A percentile compares a stretch with the other conserved stretches of the same genome.
Evolutionary conservation across 2,113 vertebrate species (phyloP).

Genomic region (Etia nguti): DNA sequence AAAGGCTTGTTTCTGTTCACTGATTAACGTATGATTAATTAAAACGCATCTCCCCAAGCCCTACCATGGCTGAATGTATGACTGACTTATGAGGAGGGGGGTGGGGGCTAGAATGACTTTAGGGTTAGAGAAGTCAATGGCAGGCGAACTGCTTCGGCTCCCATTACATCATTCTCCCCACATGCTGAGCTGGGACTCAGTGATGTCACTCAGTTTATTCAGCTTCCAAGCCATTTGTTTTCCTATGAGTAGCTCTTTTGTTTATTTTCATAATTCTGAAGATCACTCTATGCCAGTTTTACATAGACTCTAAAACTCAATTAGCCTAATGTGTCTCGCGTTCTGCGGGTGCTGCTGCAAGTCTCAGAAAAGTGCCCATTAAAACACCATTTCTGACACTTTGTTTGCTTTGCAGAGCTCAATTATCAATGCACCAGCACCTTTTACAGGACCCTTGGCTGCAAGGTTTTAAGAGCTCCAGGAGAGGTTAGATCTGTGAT

Average conservation of each 20-base stretch:
- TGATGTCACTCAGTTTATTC: conserved; percentile 49
- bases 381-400: conserved; percentile 41
- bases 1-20: background rate
- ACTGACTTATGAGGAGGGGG: background rate
- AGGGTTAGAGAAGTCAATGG: conserved; percentile 37
- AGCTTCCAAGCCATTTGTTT: conserved; percentile 56
- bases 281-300: conserved; percentile 54
- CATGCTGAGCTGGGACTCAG: conserved; percentile 30
- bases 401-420: conserved; percentile 66
- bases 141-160: conserved; percentile 24
- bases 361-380: conserved; percentile 43
- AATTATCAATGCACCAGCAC: conserved; percentile 71
- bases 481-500: conserved; percentile 52
- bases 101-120: background rate
- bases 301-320: conserved; percentile 57
- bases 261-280: conserved; percentile 65
- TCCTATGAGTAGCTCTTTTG: conserved; percentile 58
- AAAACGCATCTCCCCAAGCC: conserved; percentile 4
- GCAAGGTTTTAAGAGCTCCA: conserved; percentile 57
- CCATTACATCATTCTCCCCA: conserved; percentile 61
- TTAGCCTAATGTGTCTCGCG: conserved; percentile 43
- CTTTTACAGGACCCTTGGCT: conserved; percentile 63
- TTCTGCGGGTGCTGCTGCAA: background rate
- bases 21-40: conserved; percentile 54
- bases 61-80: background rate